Evolutionary conservation across 1,140 invertebrate species (phyloP), one percentile per base, ranked within the genome.

Genomic region (Rhagoletis zephyria): DNA sequence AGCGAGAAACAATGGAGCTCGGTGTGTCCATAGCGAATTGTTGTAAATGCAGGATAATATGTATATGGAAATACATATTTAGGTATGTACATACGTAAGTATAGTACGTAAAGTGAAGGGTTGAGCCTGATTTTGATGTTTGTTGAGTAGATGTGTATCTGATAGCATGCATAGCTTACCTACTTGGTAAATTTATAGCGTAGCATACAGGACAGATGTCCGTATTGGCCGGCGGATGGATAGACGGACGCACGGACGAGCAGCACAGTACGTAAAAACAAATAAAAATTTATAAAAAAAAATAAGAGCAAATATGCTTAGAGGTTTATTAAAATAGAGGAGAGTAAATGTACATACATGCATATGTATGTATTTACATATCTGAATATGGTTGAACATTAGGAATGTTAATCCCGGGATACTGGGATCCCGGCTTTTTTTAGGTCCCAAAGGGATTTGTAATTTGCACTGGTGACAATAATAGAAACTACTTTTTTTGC

Each of bases 1-100:
- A 64, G 30, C 14, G 42, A 42, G 60, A 87, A 67, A 65, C 64
- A 65, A 87, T 56, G 61, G 42, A 64, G 67, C 67, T 87, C 61
- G 64, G 64, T 87, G 86, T 87, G 63, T 67, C 86, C 48, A 64
- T 16, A 40, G 86, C 63, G 64, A 67, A 65, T 87, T 51, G 64
- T 45, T 40, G 60, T 14, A 40, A 19, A 30, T 74, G 12, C 70
- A 74, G 70, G 40, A 40, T 30, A 67, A 4, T 30, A 30, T 30
- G 30, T 30, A 30, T 30, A 30, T 30, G 30, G 30, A 30, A 30
- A 30, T 30, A 30, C 30, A 1, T 30, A 30, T 30, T 30, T 30
- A 30, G 30, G 30, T 30, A 30, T 14, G 61, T n/a, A 63, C 61
- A 63, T 7, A 12, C 12, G 12, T 16, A 63, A 63, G n/a, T 14